Evolutionary conservation across 2,113 vertebrate species (phyloP).

Genomic region (Paedocypris sp.): DNA sequence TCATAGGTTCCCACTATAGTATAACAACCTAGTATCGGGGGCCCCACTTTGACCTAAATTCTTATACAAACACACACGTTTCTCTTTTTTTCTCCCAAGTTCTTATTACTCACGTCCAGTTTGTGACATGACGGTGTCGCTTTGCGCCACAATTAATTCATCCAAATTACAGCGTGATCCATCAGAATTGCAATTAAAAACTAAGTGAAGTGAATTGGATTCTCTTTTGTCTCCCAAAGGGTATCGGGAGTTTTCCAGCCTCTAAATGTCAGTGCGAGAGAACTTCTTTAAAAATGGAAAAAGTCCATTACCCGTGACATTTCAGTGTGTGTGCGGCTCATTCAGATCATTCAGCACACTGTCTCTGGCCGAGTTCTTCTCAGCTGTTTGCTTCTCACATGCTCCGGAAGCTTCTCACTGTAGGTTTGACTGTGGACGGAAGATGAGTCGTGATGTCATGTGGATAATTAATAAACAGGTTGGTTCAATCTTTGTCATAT

Average conservation of each 20-base stretch:
- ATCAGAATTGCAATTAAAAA: conserved; percentile 18
- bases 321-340: conserved; percentile 23
- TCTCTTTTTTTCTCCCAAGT: too few species aligned
- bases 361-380: too few species aligned
- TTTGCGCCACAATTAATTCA: not conserved
- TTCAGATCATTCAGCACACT: conserved; percentile 19
- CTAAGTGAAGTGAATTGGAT: not conserved
- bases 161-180: not conserved
- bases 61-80: too few species aligned
- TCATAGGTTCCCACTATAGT: too few species aligned
- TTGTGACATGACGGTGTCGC: not conserved
- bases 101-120: not conserved
- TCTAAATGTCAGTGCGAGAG: conserved; percentile 38
- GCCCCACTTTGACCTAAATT: too few species aligned
- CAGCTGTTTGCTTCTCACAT: too few species aligned
- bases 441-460: too few species aligned
- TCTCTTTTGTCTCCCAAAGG: conserved; percentile 5
- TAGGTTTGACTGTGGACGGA: too few species aligned
- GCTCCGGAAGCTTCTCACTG: too few species aligned
- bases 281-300: conserved; percentile 37
- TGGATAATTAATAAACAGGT: too few species aligned
- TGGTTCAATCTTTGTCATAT: too few species aligned
- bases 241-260: conserved; percentile 17
- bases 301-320: conserved; percentile 44
- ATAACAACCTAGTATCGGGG: too few species aligned